phyloP scores from a whole-genome alignment of 2,113 vertebrate genomes.

The Pavo muticus region DNA sequence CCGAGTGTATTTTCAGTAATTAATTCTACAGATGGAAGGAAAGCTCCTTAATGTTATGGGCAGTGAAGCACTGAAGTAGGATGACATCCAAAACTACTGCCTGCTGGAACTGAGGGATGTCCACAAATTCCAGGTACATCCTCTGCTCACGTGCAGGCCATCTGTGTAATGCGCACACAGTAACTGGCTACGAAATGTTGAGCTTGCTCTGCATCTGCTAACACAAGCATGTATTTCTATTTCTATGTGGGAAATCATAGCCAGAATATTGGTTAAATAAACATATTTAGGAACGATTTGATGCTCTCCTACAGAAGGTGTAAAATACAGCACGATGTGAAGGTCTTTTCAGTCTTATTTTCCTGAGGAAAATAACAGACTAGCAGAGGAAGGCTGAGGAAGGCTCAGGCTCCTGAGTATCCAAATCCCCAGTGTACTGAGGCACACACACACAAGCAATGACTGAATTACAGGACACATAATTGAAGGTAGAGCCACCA shows the following conservation, averaged over 20 bases:
- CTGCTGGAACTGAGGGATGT: neutral
- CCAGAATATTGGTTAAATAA: neutral
- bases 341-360: neutral
- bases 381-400: neutral
- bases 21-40: neutral
- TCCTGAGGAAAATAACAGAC: neutral
- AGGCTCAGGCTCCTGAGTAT: neutral
- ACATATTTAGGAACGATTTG: neutral
- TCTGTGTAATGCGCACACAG: rapidly evolving
- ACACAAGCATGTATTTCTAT: neutral
- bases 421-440: neutral
- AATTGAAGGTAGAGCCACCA: neutral
- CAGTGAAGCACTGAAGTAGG: neutral
- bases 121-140: neutral
- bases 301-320: neutral
- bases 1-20: neutral
- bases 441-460: neutral
- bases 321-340: neutral
- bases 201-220: neutral
- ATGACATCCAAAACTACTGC: neutral
- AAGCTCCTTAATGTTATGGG: neutral
- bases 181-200: neutral
- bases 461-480: neutral
- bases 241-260: neutral
- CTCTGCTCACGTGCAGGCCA: neutral